phyloP scores from a whole-genome alignment of 2,113 vertebrate genomes.

The Rhinoptilus africanus region DNA sequence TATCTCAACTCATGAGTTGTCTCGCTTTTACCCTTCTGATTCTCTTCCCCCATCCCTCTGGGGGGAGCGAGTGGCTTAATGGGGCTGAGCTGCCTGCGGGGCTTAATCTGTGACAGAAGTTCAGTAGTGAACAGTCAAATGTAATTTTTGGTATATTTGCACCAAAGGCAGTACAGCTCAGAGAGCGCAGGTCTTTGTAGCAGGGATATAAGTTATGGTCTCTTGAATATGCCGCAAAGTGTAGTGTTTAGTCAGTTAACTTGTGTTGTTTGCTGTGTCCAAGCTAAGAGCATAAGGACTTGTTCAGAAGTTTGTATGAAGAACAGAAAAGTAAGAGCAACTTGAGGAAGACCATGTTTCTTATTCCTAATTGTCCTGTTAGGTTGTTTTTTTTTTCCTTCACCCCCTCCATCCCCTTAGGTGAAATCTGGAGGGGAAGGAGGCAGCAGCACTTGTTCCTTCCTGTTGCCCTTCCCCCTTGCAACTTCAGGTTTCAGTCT shows the following conservation, averaged over 20 bases:
- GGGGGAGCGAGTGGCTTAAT: not conserved
- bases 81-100: not conserved
- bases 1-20: not conserved
- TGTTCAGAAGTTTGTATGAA: not conserved
- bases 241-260: not conserved
- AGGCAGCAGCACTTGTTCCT: not conserved
- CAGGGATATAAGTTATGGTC: not conserved
- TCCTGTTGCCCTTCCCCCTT: not conserved
- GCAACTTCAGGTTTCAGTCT: not conserved
- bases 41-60: not conserved
- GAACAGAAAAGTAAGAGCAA: not conserved
- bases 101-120: not conserved
- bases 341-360: not conserved
- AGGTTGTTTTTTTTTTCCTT: rapidly evolving
- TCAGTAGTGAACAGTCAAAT: not conserved
- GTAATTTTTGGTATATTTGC: not conserved
- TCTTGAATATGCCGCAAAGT: not conserved
- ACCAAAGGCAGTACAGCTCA: not conserved
- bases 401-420: rapidly evolving
- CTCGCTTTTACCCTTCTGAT: not conserved
- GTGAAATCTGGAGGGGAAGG: not conserved
- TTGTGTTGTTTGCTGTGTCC: not conserved
- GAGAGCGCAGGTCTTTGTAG: not conserved
- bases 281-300: not conserved
- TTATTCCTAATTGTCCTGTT: not conserved